These are phyloP conservation scores for Meles meles DNA, from an alignment of 2,113 vertebrate species.

Conservation along the genomic window DNA sequence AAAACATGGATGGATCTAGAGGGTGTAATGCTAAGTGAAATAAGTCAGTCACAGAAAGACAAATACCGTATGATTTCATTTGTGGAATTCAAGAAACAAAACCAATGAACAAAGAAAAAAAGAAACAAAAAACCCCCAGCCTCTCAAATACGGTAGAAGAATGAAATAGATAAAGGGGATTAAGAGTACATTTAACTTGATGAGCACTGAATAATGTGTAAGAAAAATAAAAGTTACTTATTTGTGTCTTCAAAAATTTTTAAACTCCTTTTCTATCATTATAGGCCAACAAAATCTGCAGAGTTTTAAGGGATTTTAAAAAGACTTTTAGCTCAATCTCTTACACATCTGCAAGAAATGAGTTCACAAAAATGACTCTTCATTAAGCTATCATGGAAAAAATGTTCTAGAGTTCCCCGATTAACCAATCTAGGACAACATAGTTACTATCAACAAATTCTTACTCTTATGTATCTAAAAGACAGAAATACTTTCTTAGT, in stretches of 20 bases:
- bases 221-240: background rate
- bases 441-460: background rate
- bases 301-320: constrained; percentile 12
- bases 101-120: background rate
- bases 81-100: background rate
- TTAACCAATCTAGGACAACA: background rate
- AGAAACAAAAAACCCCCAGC: background rate
- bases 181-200: background rate
- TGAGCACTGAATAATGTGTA: background rate
- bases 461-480: background rate
- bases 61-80: background rate
- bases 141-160: background rate
- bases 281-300: background rate
- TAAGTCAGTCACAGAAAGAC: background rate
- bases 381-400: background rate
- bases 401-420: background rate
- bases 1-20: background rate
- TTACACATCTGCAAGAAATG: constrained; percentile 9
- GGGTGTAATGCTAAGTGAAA: background rate
- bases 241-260: constrained; percentile 28
- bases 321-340: background rate
- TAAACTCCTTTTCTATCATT: background rate
- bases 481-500: background rate
- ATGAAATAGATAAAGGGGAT: background rate
- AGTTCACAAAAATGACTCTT: constrained; percentile 29